A percentile compares a stretch with the other conserved stretches of the same genome.
Conservation (phyloP, 1,140 invertebrate genomes). For the Cyclina sinensis region DNA sequence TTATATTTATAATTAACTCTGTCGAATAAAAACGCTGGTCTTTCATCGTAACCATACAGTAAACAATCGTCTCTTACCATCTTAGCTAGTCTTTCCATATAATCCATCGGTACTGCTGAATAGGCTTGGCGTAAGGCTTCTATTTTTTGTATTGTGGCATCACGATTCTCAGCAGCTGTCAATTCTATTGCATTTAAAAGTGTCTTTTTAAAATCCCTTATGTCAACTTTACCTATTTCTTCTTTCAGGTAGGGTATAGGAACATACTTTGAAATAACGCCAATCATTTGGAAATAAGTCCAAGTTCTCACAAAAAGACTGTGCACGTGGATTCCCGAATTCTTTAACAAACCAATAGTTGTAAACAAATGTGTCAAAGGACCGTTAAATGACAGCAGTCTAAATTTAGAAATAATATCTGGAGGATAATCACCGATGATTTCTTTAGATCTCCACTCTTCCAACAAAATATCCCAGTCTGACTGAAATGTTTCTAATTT, state of each 20-base stretch:
- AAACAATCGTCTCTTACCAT: constrained; percentile 3
- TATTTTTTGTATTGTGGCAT: neutral
- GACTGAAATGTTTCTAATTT: neutral
- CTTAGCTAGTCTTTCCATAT: neutral
- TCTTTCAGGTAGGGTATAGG: neutral
- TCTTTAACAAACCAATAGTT: neutral
- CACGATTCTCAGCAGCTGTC: neutral
- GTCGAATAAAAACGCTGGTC: constrained; percentile 19
- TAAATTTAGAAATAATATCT: neutral
- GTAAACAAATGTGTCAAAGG: neutral
- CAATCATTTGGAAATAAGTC: constrained; percentile 4
- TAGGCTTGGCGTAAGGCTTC: neutral
- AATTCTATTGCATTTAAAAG: neutral
- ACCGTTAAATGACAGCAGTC: neutral
- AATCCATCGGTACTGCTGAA: neutral
- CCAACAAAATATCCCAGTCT: constrained; percentile 3
- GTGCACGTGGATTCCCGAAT: neutral
- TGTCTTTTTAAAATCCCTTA: neutral
- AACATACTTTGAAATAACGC: neutral
- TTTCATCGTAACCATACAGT: constrained; percentile 2
- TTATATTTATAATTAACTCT: neutral
- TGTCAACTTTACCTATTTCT: neutral
- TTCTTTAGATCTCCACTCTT: neutral
- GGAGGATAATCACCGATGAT: neutral
- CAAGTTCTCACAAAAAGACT: neutral